A percentile compares a stretch with the other conserved stretches of the same genome.
Conservation (phyloP, 2,888 invertebrate genomes). For the Eudemis profundana region DNA sequence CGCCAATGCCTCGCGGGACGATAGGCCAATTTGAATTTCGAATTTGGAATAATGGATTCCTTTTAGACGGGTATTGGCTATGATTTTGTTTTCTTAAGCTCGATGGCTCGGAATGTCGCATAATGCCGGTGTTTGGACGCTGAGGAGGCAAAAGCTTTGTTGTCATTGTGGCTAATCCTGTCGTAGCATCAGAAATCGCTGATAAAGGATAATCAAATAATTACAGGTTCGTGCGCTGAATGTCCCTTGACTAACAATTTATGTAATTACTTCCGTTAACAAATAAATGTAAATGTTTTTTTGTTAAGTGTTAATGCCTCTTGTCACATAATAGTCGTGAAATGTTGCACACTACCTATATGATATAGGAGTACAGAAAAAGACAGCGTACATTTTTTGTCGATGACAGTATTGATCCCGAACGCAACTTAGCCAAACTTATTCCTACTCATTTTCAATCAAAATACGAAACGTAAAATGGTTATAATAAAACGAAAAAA, state of each 20-base stretch:
- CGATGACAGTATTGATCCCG: no score
- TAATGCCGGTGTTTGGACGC: constrained; percentile 46
- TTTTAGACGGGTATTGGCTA: constrained; percentile 68
- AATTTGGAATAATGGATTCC: constrained; percentile 75
- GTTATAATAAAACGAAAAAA: no score
- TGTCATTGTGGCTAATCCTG: constrained; percentile 31
- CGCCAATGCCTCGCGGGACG: constrained; percentile 78
- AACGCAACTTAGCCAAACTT: no score
- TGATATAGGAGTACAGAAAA: no score
- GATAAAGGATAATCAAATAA: constrained; percentile 27
- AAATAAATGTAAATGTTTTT: no score
- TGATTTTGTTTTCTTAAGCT: constrained; percentile 69
- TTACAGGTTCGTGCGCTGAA: constrained; percentile 26
- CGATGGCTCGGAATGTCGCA: constrained; percentile 47
- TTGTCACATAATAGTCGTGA: no score
- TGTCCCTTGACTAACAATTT: neutral
- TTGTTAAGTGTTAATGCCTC: no score
- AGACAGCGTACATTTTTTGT: no score
- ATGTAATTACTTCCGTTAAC: neutral
- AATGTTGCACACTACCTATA: no score
- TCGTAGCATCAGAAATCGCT: neutral
- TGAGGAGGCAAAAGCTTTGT: constrained; percentile 27
- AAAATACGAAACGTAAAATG: no score
- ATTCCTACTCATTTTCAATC: no score
- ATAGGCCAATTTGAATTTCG: constrained; percentile 83